Conservation (phyloP, 2,888 invertebrate genomes). For the Drosophila birchii region DNA sequence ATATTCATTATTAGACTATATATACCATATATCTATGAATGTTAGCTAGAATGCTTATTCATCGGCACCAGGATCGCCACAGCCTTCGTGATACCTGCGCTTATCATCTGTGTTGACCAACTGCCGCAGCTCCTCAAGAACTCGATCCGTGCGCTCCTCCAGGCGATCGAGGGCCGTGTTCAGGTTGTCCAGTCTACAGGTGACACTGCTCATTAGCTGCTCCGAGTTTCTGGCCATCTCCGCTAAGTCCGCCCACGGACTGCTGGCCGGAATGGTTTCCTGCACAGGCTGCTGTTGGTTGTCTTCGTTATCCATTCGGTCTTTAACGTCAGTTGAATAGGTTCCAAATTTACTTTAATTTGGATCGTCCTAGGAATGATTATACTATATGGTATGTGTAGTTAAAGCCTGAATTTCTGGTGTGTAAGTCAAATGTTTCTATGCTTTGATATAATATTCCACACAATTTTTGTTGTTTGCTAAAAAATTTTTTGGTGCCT, state of each 20-base stretch:
- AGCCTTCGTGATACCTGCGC: constrained; percentile 13
- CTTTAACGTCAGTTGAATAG: not conserved
- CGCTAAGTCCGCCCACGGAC: not conserved
- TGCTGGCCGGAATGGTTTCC: not conserved
- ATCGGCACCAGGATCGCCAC: constrained; percentile 26
- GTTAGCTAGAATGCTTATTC: constrained; percentile 3
- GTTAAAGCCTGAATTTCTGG: not conserved
- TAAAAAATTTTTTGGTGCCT: constrained; percentile 1
- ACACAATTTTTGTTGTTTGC: not conserved
- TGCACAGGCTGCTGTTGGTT: not conserved
- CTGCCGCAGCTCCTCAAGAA: constrained; percentile 28
- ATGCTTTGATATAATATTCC: not conserved
- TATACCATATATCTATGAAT: not conserved
- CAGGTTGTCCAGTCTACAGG: constrained; percentile 37
- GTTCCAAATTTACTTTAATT: not conserved
- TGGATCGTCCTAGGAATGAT: not conserved
- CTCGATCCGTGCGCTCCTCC: constrained; percentile 50
- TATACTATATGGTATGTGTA: not conserved
- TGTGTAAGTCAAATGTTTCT: constrained; percentile 9
- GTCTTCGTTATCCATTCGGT: constrained; percentile 21
- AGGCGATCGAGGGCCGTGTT: constrained; percentile 51
- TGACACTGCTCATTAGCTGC: constrained; percentile 40
- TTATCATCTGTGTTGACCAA: constrained; percentile 4
- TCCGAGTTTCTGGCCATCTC: constrained; percentile 8
- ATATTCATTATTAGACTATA: not conserved